Evolutionary conservation across 2,113 vertebrate genomes (phyloP).

Genomic region (Hippocampus zosterae): DNA sequence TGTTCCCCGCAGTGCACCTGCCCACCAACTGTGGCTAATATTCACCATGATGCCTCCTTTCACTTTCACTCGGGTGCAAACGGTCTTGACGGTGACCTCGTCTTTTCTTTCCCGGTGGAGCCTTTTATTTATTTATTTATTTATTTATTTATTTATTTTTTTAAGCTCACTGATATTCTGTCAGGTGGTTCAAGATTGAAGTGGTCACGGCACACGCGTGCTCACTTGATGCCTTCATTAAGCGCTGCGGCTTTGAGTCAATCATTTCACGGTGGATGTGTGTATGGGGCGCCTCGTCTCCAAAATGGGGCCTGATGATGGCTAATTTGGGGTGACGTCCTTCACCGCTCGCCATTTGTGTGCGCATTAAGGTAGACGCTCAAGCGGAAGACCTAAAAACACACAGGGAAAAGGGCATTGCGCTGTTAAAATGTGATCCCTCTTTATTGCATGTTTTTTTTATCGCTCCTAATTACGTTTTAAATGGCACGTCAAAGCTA

Average conservation of each 20-base stretch:
- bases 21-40: slow-evolving; percentile 46
- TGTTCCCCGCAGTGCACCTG: slow-evolving; percentile 34
- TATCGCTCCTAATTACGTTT: no score
- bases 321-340: slow-evolving; percentile 33
- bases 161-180: background rate
- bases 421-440: background rate
- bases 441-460: background rate
- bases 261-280: slow-evolving; percentile 26
- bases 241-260: slow-evolving; percentile 44
- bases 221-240: slow-evolving; percentile 37
- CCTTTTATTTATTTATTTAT: background rate
- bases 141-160: no score
- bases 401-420: background rate
- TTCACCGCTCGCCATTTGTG: slow-evolving; percentile 27
- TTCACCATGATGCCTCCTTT: slow-evolving; percentile 29
- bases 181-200: slow-evolving; percentile 40
- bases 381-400: slow-evolving; percentile 3
- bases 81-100: slow-evolving; percentile 13
- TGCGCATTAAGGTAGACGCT: slow-evolving; percentile 17
- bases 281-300: slow-evolving; percentile 44
- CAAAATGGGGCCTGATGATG: slow-evolving; percentile 42
- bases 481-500: no score
- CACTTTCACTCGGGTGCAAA: slow-evolving; percentile 2
- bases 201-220: slow-evolving; percentile 6
- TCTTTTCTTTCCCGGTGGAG: background rate